Evolutionary conservation across 2,113 vertebrate species (phyloP), one percentile per base, ranked within the genome.

Genomic region (Pollimyrus isidori): DNA sequence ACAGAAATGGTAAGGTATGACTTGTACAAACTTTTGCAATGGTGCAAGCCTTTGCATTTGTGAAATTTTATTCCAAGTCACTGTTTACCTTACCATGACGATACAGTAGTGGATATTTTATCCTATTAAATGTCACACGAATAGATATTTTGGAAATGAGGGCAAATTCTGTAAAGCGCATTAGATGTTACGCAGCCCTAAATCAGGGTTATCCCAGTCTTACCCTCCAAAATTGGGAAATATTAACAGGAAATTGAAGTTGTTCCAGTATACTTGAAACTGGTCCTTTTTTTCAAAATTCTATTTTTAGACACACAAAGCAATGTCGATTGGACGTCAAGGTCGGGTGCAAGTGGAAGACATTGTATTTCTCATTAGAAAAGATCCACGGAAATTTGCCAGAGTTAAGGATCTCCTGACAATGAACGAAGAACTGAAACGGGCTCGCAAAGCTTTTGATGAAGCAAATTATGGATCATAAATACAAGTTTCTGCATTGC

Each of bases 331-430:
- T 30, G 98, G 98, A 46, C 96, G 98, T 89, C 98, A 99, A 94
- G 98, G 98, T 4, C 97, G 98, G 0, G 98, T 99, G 9, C 98
- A 99, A 95, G 98, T 99, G 73, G 98, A 99, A 94, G 98, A 99
- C 93, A 99, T 99, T 0, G 98, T 99, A 10, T 99, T 98, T 91
- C 95, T 99, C 0, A 99, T 99, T 53, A 97, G 98, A 49, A 99
- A 99, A 91, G 98, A 99, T 87, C 98, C 98, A 3, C 94, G 98
- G 86, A 99, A 99, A 92, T 99, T 99, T 92, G 98, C 98, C 53
- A 92, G 98, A 90, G 98, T 99, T 82, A 99, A 99, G 94, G 98
- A 99, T 91, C 96, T 99, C 89, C 96, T 99, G 49, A 99, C 98
- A 11, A 99, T 99, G 98, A 99, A 99, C 56, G 98, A 99, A 92